Evolutionary conservation across 2,888 invertebrate genomes (phyloP), one percentile per base, ranked within the genome.

Genomic region (Sinopyrophorus schimmeli): DNA sequence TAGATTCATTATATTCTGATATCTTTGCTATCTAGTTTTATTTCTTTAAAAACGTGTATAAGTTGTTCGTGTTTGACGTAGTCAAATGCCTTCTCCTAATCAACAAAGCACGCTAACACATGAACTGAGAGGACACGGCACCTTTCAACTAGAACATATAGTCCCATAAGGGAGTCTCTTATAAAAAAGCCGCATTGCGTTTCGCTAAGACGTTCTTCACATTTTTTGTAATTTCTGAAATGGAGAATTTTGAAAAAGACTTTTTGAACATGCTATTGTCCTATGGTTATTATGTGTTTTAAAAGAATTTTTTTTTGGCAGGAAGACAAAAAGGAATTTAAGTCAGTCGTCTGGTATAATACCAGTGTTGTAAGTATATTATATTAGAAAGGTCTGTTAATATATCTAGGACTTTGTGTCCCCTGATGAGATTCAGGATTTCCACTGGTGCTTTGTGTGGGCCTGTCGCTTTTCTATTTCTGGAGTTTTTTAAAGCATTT

Each of bases 341-440:
- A n/a, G n/a, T n/a, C n/a, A n/a, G n/a, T n/a, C n/a, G n/a, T n/a
- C n/a, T n/a, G n/a, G n/a, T 7, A 28, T 26, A 24, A n/a, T 24
- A 6, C 69, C 37, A 21, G 17, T 27, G 12, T 11, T 9, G 26
- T 10, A 28, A 17, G 9, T 27, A 14, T n/a, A 12, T 14, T 6
- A 14, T n/a, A 11, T 6, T 30, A 30, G 14, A n/a, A 26, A 26
- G 26, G 10, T n/a, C 20, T 20, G 20, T 20, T 20, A 20, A 20
- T 20, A 20, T 20, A 20, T 20, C 20, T 20, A 20, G 20, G 20
- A 6, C 20, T 20, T 20, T 24, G 10, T 7, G 10, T 10, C n/a
- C n/a, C n/a, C n/a, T n/a, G n/a, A n/a, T n/a, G n/a, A n/a, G n/a
- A n/a, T n/a, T n/a, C n/a, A n/a, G n/a, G n/a, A n/a, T n/a, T n/a